Evolutionary conservation across 2,888 invertebrate species (phyloP).

Genomic region (Hyppa rectilinea): DNA sequence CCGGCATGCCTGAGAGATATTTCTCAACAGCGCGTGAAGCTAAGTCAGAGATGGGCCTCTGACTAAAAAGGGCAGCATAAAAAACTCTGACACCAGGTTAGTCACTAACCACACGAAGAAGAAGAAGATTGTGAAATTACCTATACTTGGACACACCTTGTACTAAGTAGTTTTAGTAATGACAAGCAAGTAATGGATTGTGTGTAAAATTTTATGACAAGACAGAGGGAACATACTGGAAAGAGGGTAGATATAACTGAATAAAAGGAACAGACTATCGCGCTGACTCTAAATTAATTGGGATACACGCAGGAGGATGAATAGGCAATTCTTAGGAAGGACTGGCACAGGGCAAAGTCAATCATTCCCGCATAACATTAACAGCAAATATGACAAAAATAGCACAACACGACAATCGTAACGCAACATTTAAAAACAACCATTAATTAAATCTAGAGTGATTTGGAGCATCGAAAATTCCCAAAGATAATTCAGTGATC

Average conservation of each 20-base stretch:
- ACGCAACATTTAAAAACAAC: conserved; percentile 18
- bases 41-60: too few species aligned
- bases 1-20: too few species aligned
- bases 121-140: too few species aligned
- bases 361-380: background rate
- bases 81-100: too few species aligned
- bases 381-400: background rate
- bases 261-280: background rate
- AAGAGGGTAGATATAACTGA: background rate
- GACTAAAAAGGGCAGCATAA: too few species aligned
- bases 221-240: background rate
- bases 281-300: background rate
- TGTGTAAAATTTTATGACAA: background rate
- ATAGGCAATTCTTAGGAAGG: background rate
- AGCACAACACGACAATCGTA: background rate
- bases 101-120: too few species aligned
- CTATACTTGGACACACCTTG: background rate
- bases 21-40: too few species aligned
- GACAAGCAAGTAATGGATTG: background rate
- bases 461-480: conserved; percentile 40
- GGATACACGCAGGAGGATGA: background rate
- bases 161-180: background rate
- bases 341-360: background rate
- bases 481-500: conserved; percentile 46
- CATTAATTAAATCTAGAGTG: conserved; percentile 36